Base-by-base conservation (phyloP, 2,113 vertebrate genomes). In the Ciconia maguari region DNA sequence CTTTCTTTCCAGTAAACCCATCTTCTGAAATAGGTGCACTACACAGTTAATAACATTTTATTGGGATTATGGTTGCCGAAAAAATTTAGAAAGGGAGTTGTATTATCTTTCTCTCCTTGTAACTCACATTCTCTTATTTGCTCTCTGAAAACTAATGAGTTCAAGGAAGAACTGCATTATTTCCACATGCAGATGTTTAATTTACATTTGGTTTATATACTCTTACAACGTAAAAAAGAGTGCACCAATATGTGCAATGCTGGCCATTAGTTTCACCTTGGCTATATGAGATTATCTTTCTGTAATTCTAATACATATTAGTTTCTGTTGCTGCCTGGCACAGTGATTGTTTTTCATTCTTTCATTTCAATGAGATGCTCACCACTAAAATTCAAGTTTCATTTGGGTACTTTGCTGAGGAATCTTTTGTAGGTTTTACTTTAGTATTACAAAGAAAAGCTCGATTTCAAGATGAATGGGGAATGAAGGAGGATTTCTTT, bases 201-300 rank as follows among this genome's bases (percentile, higher is more conserved):
- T 82, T 94, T 95, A 74, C 18, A 88, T 94, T 93, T 93, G 21
- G 74, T 90, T 87, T 93, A 25, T 79, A 41, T 8, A 83, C 42
- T 17, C 19, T 83, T 80, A 42, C 61, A 85, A 54, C 58, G 60
- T 76, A 95, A 83, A 93, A 91, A 69, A 78, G 18, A 78, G 24
- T 60, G 11, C 14, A 57, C 9, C 16, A 58, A 42, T 65, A 60
- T 24, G 13, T 57, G 7, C 32, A 44, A 16, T 48, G 27, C 5
- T 3, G 9, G 18, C 3, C 9, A 15, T 70, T 74, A 60, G 46
- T 41, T 74, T 87, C 29, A 57, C 16, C 13, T 72, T 57, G 60
- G 9, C 19, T 36, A 4, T 55, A 38, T 12, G 38, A 68, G 11
- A 66, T 52, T 52, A 46, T 87, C 6, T 84, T 61, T 91, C 44